These are phyloP conservation scores for Karalla daura DNA, from an alignment of 2,797 vertebrate species.

Conservation along the genomic window DNA sequence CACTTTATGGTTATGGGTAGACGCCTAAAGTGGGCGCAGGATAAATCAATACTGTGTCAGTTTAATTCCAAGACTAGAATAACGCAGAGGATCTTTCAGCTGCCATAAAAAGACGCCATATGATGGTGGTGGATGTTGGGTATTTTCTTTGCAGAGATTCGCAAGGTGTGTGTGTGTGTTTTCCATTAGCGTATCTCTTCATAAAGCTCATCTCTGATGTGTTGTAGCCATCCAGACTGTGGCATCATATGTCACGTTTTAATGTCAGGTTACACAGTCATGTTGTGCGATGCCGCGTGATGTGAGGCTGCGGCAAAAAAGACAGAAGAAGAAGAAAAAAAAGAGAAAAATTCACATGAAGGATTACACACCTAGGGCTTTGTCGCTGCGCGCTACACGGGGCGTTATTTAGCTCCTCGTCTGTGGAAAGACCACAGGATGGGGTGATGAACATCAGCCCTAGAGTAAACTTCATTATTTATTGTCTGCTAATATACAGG, in stretches of 20 bases:
- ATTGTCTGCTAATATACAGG: conserved; percentile 42
- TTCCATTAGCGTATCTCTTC: conserved; percentile 27
- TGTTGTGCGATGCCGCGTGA: conserved; percentile 4
- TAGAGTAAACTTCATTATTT: conserved; percentile 65
- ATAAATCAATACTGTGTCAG: background rate
- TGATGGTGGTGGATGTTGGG: background rate
- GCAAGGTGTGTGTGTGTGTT: conserved; percentile 3
- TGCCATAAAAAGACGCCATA: background rate
- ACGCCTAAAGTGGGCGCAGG: background rate
- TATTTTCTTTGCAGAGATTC: no score
- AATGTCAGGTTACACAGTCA: conserved; percentile 36
- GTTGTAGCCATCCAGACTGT: conserved; percentile 14
- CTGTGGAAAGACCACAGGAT: conserved; percentile 33
- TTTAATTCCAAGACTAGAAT: background rate
- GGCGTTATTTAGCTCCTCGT: conserved; percentile 43
- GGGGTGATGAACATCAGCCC: conserved; percentile 30
- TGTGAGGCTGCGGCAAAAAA: conserved; percentile 12
- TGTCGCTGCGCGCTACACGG: background rate
- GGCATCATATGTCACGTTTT: conserved; percentile 17
- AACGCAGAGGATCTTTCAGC: background rate
- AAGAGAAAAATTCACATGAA: conserved; percentile 45
- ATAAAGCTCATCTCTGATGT: conserved; percentile 12
- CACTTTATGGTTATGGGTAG: no score
- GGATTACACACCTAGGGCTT: conserved; percentile 20
- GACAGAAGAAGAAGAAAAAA: conserved; percentile 20